These are phyloP conservation scores for Gryon sp. DNA, from an alignment of 1,140 invertebrate genomes.

Conservation along the genomic window DNA sequence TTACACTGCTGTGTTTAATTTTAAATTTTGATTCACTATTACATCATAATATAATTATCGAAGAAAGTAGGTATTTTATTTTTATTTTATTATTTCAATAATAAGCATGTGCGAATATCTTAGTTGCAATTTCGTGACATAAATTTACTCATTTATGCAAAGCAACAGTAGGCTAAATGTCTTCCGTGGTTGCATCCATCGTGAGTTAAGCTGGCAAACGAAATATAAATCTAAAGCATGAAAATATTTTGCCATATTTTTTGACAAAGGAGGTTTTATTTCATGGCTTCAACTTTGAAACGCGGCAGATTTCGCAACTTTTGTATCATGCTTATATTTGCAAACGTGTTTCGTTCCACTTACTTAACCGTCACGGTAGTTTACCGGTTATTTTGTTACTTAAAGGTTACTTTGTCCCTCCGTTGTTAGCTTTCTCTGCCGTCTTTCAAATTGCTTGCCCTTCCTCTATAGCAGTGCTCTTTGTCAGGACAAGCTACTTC, in stretches of 20 bases:
- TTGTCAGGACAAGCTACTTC: constrained; percentile 22
- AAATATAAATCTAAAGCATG: constrained; percentile 12
- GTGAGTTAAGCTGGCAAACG: neutral
- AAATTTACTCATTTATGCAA: constrained; percentile 1
- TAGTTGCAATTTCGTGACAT: neutral
- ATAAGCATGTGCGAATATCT: neutral
- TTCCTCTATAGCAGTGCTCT: neutral
- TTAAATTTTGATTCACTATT: too few relatives aligned
- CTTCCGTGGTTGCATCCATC: neutral
- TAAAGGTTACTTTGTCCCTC: constrained; percentile 38
- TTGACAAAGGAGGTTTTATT: constrained; percentile 45
- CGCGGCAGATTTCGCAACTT: constrained; percentile 53
- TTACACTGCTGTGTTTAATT: too few relatives aligned
- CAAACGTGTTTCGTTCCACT: constrained; percentile 70
- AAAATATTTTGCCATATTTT: constrained; percentile 43
- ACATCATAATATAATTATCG: too few relatives aligned
- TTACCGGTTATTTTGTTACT: too few relatives aligned
- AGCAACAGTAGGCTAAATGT: neutral
- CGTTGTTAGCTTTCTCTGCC: constrained; percentile 20
- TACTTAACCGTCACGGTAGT: constrained; percentile 72
- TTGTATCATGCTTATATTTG: constrained; percentile 66
- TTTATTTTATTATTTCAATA: too few relatives aligned
- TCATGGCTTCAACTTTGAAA: constrained; percentile 22
- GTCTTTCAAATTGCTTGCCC: constrained; percentile 39
- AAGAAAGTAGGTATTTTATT: too few relatives aligned